Conservation (phyloP, 2,888 invertebrate genomes). For the Blastobasis lacticolella region DNA sequence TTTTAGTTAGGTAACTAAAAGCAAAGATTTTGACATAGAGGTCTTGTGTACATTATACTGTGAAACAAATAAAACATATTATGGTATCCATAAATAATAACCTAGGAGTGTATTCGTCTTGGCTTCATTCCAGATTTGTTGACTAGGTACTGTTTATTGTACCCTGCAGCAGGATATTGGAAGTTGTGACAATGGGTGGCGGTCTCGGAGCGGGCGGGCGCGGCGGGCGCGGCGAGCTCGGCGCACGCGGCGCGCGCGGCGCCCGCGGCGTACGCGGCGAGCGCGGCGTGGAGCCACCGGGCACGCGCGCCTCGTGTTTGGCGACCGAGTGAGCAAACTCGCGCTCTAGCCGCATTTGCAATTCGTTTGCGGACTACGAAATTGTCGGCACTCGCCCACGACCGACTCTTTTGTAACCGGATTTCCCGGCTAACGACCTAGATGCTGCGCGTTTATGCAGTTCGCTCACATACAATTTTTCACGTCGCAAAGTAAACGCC, state of each 20-base stretch:
- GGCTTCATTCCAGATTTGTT: no score
- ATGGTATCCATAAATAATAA: no score
- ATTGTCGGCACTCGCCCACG: conserved; percentile 14
- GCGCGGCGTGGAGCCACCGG: background rate
- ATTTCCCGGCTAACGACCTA: conserved; percentile 61
- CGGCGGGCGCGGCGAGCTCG: conserved; percentile 45
- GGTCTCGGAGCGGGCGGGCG: conserved; percentile 30
- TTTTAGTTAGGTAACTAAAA: no score
- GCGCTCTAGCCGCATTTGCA: conserved; percentile 25
- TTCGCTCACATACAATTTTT: conserved; percentile 44
- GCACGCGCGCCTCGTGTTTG: conserved; percentile 37
- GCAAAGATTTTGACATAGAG: no score
- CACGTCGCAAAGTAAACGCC: conserved; percentile 28
- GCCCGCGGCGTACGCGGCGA: conserved; percentile 13
- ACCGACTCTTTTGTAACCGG: conserved; percentile 57
- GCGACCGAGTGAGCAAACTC: conserved; percentile 32
- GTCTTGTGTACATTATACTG: no score
- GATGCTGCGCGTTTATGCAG: conserved; percentile 54
- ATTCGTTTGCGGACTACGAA: conserved; percentile 32
- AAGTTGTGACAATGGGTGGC: conserved; percentile 13
- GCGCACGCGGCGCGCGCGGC: conserved; percentile 19
- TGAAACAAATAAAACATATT: no score
- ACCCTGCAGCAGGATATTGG: no score
- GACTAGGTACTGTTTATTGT: no score
- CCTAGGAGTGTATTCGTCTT: no score